phyloP scores from a whole-genome alignment of 1,140 invertebrate species.

The Diploscapter pachys region DNA sequence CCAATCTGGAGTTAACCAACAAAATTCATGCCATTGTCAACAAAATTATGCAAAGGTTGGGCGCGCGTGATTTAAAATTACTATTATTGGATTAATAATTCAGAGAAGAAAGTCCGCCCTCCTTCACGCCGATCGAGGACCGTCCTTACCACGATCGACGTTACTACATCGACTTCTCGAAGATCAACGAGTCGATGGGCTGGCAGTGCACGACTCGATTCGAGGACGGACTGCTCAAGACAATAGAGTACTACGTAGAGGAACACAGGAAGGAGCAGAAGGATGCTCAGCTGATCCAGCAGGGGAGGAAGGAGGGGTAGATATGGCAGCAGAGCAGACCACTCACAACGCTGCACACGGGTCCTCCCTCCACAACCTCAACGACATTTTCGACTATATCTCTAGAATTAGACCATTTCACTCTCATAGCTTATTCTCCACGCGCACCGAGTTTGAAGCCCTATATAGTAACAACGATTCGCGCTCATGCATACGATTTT shows the following conservation, averaged over 20 bases:
- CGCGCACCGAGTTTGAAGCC: too few relatives aligned
- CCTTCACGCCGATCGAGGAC: constrained; percentile 53
- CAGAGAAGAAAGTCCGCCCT: constrained; percentile 35
- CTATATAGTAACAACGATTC: too few relatives aligned
- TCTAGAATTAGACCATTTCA: too few relatives aligned
- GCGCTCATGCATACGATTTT: too few relatives aligned
- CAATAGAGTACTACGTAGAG: constrained; percentile 58
- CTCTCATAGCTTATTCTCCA: too few relatives aligned
- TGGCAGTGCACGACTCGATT: constrained; percentile 56
- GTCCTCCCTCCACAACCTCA: too few relatives aligned
- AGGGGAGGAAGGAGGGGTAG: too few relatives aligned
- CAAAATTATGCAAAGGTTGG: constrained; percentile 39
- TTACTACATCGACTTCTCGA: constrained; percentile 58
- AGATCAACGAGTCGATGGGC: constrained; percentile 48
- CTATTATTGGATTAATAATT: background rate
- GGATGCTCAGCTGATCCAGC: too few relatives aligned
- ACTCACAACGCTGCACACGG: too few relatives aligned
- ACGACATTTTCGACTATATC: too few relatives aligned
- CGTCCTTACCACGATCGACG: constrained; percentile 58
- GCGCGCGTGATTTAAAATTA: too few relatives aligned
- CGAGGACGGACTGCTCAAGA: constrained; percentile 49
- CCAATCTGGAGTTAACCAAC: constrained; percentile 53
- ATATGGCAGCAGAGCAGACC: too few relatives aligned
- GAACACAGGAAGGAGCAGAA: constrained; percentile 9
- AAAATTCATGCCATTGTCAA: constrained; percentile 53